A percentile compares a stretch with the other conserved stretches of the same genome.
Conservation (phyloP, 2,888 invertebrate genomes). For the Coleophora deauratella region DNA sequence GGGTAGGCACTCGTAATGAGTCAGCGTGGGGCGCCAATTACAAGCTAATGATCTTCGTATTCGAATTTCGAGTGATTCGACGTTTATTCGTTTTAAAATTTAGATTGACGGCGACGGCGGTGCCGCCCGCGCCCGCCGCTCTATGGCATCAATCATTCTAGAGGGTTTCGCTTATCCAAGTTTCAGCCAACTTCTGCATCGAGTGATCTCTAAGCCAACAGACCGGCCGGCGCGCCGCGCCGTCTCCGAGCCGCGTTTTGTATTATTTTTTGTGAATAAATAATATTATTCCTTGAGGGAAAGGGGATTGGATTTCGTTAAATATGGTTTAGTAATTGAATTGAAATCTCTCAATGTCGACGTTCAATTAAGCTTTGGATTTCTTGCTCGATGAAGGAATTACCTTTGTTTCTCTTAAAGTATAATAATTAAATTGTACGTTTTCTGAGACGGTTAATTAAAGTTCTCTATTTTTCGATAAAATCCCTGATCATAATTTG, state of each 20-base stretch:
- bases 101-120: slow-evolving; percentile 38
- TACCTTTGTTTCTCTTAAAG: slow-evolving; percentile 58
- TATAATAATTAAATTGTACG: slow-evolving; percentile 25
- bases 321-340: slow-evolving; percentile 75
- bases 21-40: slow-evolving; percentile 45
- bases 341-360: slow-evolving; percentile 75
- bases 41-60: slow-evolving; percentile 69
- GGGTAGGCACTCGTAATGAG: slow-evolving; percentile 43
- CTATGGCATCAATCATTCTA: slow-evolving; percentile 72
- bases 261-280: slow-evolving; percentile 74
- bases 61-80: slow-evolving; percentile 60
- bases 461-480: too few relatives aligned
- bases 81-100: slow-evolving; percentile 71
- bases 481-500: too few relatives aligned
- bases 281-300: slow-evolving; percentile 71
- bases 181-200: slow-evolving; percentile 67
- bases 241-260: slow-evolving; percentile 59
- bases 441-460: too few relatives aligned
- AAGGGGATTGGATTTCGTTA: slow-evolving; percentile 75
- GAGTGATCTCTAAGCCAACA: slow-evolving; percentile 73
- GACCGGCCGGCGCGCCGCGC: slow-evolving; percentile 47
- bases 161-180: slow-evolving; percentile 74
- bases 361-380: slow-evolving; percentile 71
- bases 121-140: slow-evolving; percentile 36
- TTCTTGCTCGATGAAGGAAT: slow-evolving; percentile 58